Percentiles rank a stretch among this genome's conserved stretches.
Conservation (phyloP, 2,888 invertebrate species). For the Drosophila pullipes region DNA sequence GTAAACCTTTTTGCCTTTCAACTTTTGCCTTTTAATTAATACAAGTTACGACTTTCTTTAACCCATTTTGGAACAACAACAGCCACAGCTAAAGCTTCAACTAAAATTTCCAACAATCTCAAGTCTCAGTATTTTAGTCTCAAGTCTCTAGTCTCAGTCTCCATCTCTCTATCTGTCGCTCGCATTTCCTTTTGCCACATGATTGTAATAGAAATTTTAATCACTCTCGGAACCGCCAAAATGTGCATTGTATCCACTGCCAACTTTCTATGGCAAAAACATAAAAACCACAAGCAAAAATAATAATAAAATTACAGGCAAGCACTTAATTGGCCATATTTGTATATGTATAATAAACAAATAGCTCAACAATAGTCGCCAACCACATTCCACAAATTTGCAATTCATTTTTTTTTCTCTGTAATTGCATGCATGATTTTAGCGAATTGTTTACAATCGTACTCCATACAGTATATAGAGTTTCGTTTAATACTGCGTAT, state of each 20-base stretch:
- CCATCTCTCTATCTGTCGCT: constrained; percentile 42
- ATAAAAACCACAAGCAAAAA: constrained; percentile 15
- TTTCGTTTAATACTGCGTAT: constrained; percentile 8
- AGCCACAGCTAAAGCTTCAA: constrained; percentile 16
- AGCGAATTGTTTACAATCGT: constrained; percentile 18
- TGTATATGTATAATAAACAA: constrained; percentile 45
- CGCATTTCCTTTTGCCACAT: constrained; percentile 64
- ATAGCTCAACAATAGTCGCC: constrained; percentile 30
- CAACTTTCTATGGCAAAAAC: constrained; percentile 60
- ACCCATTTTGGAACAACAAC: constrained; percentile 56
- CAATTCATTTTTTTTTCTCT: constrained; percentile 42
- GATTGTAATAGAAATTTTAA: constrained; percentile 70
- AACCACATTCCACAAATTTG: constrained; percentile 23
- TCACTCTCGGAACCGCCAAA: constrained; percentile 49
- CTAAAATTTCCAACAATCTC: constrained; percentile 46
- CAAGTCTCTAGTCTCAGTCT: not conserved
- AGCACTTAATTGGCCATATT: constrained; percentile 54
- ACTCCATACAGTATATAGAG: constrained; percentile 16
- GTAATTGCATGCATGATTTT: constrained; percentile 31
- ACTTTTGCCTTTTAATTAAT: constrained; percentile 73
- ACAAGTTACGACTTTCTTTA: constrained; percentile 76
- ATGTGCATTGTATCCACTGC: constrained; percentile 61
- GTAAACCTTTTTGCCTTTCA: constrained; percentile 41
- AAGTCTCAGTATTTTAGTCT: constrained; percentile 21
- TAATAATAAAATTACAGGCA: constrained; percentile 45